These are phyloP conservation scores for Cladorhizidae sp. DNA, from an alignment of 37 sponge, comb jelly and placozoan species.

Conservation along the genomic window DNA sequence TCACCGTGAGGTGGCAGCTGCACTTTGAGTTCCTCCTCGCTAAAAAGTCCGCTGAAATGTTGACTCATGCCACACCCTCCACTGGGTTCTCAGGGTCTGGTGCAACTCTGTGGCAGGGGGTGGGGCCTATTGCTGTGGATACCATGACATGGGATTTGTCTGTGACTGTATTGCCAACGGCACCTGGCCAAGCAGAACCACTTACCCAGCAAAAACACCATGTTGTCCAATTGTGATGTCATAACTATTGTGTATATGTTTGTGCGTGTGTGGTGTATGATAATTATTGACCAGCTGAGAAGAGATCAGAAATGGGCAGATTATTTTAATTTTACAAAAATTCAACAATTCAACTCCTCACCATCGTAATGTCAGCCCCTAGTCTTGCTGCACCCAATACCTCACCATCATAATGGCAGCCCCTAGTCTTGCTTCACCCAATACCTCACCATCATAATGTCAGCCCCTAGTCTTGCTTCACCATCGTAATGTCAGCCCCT, in stretches of 20 bases:
- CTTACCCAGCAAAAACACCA: constrained; percentile 1
- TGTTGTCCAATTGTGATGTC: not conserved
- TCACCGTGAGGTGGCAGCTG: constrained; percentile 64
- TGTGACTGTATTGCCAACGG: constrained; percentile 59
- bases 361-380: too few relatives aligned
- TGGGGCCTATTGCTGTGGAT: constrained; percentile 10
- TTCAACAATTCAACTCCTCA: too few relatives aligned
- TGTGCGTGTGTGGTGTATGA: not conserved
- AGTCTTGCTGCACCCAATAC: too few relatives aligned
- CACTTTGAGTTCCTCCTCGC: constrained; percentile 77
- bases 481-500: too few relatives aligned
- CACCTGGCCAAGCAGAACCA: constrained; percentile 50
- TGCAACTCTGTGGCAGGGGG: constrained; percentile 31
- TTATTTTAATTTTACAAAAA: not conserved
- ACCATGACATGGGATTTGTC: constrained; percentile 67
- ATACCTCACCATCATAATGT: too few relatives aligned
- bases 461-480: too few relatives aligned
- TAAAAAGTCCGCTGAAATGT: not conserved
- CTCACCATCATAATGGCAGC: too few relatives aligned
- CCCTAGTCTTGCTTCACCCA: too few relatives aligned
- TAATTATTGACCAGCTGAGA: not conserved
- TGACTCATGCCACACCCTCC: not conserved
- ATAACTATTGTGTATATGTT: not conserved
- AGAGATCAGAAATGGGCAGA: not conserved
- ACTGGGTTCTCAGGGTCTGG: constrained; percentile 14